Conservation (phyloP, 2,888 invertebrate species). For the Capitulum mitella region DNA sequence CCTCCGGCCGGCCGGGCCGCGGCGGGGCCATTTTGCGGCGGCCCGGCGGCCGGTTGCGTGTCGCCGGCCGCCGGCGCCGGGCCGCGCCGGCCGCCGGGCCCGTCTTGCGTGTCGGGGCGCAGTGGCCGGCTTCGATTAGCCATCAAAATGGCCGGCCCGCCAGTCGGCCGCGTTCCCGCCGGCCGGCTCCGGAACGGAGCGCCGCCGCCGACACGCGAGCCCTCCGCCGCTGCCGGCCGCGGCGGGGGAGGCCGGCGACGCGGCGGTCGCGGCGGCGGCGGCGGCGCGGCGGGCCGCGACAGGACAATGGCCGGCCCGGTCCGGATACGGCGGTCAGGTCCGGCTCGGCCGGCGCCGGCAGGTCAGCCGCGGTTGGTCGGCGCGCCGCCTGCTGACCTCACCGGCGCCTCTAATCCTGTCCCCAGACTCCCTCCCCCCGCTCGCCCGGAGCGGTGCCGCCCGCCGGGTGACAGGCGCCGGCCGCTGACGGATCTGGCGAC, state of each 20-base stretch:
- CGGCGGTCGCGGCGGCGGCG: too few species aligned
- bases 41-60: not conserved
- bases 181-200: not conserved
- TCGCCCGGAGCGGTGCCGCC: not conserved
- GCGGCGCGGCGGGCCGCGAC: too few species aligned
- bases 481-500: not conserved
- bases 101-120: not conserved
- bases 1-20: too few species aligned
- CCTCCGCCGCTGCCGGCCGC: not conserved
- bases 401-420: not conserved
- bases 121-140: conserved; percentile 3
- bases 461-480: not conserved
- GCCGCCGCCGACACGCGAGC: not conserved
- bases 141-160: conserved; percentile 17
- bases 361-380: not conserved
- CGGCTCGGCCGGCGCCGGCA: not conserved
- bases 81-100: not conserved
- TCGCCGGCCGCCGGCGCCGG: not conserved
- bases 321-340: too few species aligned
- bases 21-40: conserved; percentile 2
- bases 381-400: not conserved
- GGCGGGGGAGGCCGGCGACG: not conserved
- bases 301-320: too few species aligned
- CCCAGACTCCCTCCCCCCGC: not conserved
- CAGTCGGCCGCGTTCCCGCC: not conserved